phyloP scores from a whole-genome alignment of 2,113 vertebrate species.

The Phoxinus phoxinus region DNA sequence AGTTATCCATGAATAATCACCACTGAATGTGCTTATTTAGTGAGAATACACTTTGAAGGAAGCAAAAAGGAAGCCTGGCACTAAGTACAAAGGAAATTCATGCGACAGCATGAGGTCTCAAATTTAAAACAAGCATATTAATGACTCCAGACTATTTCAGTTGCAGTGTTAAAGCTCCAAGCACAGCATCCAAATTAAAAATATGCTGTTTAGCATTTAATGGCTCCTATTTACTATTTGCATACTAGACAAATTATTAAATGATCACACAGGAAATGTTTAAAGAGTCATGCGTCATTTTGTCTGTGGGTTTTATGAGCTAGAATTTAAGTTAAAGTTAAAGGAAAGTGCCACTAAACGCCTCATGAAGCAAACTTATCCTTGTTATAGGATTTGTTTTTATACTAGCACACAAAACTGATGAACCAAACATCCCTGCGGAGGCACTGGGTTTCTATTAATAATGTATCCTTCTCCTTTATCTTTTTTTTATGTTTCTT shows the following conservation, averaged over 20 bases:
- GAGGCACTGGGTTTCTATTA: background rate
- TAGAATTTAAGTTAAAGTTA: background rate
- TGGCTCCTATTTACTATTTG: constrained; percentile 8
- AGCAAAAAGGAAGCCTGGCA: background rate
- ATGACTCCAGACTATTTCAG: background rate
- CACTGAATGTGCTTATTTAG: background rate
- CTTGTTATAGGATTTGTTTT: background rate
- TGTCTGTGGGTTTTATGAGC: constrained; percentile 19
- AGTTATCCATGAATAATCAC: background rate
- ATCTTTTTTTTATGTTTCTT: background rate
- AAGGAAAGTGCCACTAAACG: background rate
- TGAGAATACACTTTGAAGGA: background rate
- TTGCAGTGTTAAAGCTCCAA: background rate
- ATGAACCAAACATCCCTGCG: background rate
- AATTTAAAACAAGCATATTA: constrained; percentile 8
- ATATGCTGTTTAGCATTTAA: constrained; percentile 19
- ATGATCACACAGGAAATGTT: constrained; percentile 9
- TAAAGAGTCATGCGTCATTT: background rate
- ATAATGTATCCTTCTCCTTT: background rate
- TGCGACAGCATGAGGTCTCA: constrained; percentile 20
- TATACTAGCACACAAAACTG: background rate
- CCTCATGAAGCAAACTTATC: constrained; percentile 1
- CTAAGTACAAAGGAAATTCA: background rate
- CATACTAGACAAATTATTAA: constrained; percentile 15
- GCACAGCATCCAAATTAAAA: constrained; percentile 1